Base-by-base conservation (phyloP, 1,140 invertebrate species). In the Littorina saxatilis region DNA sequence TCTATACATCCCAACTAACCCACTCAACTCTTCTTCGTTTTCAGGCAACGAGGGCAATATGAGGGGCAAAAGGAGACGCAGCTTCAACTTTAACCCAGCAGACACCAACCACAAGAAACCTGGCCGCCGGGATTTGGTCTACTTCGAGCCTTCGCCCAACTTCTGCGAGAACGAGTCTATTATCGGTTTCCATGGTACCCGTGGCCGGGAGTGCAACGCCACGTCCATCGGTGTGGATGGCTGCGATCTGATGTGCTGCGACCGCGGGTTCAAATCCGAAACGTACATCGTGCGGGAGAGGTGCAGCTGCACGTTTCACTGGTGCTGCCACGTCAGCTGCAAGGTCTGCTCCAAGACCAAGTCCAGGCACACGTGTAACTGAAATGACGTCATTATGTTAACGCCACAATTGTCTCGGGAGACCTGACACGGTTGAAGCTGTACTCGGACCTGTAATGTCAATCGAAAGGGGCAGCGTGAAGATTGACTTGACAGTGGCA, bases 291-390 rank as follows among this genome's bases (percentile, higher is more conserved):
- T 95, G 80, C 94, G 94, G 27, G 95, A 97, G 88, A 93, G 95
- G 29, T 98, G 97, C 91, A 94, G 95, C 85, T 98, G 97, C 93
- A 95, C 95, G 88, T 98, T 98, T 92, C 94, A 96, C 83, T 98
- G 97, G 97, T 98, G 97, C 93, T 98, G 97, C 91, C 93, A 95
- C 73, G 97, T 98, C 11, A 94, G 96, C 88, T 98, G 97, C 91
- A 94, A 97, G 86, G 85, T 84, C 29, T 92, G 92, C 68, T 86
- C 84, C 20, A 52, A 84, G 35, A 84, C 82, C 29, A 87, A 86
- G 81, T 72, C 87, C 2, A 80, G 84, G 32, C 84, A 89, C 80
- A 90, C 84, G 43, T 90, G 88, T 76, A 63, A 85, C 29, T 89
- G 79, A 84, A 7, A 4, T 39, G 32, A 23, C 72, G 5, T 75